A percentile compares a stretch with the other conserved stretches of the same genome.
phyloP scores from a whole-genome alignment of 2,113 vertebrate species.

The Elaphurus davidianus region DNA sequence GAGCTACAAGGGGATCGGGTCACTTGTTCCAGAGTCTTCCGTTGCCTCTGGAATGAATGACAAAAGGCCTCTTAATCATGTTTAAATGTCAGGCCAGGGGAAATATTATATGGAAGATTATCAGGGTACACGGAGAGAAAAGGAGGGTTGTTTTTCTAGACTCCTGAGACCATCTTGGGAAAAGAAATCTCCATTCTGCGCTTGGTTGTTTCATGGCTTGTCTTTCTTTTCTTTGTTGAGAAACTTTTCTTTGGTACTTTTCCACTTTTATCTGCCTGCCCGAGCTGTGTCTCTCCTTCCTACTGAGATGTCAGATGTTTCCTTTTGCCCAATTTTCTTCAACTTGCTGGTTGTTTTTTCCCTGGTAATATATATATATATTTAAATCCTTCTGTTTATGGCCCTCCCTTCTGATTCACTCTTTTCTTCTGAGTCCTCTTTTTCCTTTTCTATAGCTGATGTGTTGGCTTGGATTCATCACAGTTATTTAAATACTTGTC shows the following conservation, averaged over 20 bases:
- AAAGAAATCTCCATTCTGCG: background rate
- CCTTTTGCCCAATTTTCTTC: background rate
- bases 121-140: background rate
- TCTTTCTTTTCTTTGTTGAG: background rate
- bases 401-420: background rate
- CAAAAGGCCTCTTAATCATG: background rate
- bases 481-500: background rate
- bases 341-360: background rate
- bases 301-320: background rate
- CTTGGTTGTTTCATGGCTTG: background rate
- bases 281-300: background rate
- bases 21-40: background rate
- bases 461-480: background rate
- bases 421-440: background rate
- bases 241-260: background rate
- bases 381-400: background rate
- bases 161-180: background rate
- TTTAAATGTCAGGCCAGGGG: rapidly evolving
- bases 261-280: background rate
- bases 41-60: background rate
- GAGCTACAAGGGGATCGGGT: rapidly evolving
- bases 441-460: background rate
- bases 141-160: background rate
- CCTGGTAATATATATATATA: background rate
- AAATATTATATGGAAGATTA: rapidly evolving